Evolutionary conservation across 2,888 invertebrate species (phyloP), one percentile per base, ranked within the genome.

Genomic region (Philopedon plagiatum): DNA sequence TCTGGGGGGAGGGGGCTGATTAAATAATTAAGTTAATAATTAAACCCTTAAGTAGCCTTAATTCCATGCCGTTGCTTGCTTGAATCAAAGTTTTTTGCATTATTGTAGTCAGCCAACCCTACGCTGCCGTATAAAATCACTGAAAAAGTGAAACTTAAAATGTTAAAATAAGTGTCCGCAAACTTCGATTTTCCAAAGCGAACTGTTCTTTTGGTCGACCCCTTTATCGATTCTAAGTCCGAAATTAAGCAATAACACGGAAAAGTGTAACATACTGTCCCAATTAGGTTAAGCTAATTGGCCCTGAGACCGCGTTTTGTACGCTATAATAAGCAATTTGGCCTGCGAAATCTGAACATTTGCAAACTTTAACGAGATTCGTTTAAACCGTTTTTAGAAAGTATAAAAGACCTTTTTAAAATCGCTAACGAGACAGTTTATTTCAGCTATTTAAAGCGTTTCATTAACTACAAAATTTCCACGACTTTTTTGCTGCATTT

Each of bases 361-460:
- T 58, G 58, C 41, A 58, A 41, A 41, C 21, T 58, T 58, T 58
- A 58, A 58, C 26, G 58, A 41, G 58, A 41, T 58, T 58, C 58
- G 9, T 39, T 58, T 58, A 58, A 58, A 58, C 23, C 37, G 41
- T 41, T 41, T 58, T 41, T 26, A 58, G 26, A 58, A 26, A 26
- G 41, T 58, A 39, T 58, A 23, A 58, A 26, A 41, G 23, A 9
- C 15, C 15, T 58, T 58, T 58, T 58, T 37, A 37, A 58, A 41
- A 58, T 58, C n/a, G 41, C 41, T 58, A 41, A 41, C 26, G 23
- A 58, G 58, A 39, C 15, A 29, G 54, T 58, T 58, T 21, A 23
- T 18, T 23, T 3, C 41, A 41, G 13, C 41, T 23, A 41, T 39
- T 34, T n/a, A 9, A 5, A 32, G 11, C 32, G 7, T 2, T 32